Percentiles rank a stretch among this genome's conserved stretches.
phyloP scores from a whole-genome alignment of 2,113 vertebrate genomes.

The Pteruthius melanotis region DNA sequence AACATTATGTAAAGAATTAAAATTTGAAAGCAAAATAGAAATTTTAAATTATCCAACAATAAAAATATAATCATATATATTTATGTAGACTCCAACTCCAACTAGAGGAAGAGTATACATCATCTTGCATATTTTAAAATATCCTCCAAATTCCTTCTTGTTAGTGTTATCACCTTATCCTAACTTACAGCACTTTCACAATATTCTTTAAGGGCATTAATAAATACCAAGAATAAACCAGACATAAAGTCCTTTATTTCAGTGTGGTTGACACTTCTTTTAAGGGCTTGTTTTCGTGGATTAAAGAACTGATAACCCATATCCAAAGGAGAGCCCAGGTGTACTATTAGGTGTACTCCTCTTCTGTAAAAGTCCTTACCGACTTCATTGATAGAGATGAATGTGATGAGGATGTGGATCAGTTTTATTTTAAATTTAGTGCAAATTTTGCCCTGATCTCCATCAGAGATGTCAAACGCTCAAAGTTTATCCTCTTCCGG shows the following conservation, averaged over 20 bases:
- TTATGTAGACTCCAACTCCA: slow-evolving; percentile 20
- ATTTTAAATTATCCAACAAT: slow-evolving; percentile 7
- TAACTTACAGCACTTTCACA: background rate
- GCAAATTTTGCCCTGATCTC: background rate
- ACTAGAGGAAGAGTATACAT: slow-evolving; percentile 12
- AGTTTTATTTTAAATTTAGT: background rate
- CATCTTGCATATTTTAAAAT: slow-evolving; percentile 47
- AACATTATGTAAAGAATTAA: background rate
- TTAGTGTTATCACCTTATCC: background rate
- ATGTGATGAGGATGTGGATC: background rate
- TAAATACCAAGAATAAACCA: background rate
- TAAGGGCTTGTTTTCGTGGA: background rate
- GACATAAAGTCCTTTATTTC: background rate
- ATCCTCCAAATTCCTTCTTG: slow-evolving; percentile 19
- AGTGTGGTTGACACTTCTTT: background rate
- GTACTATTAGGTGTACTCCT: background rate
- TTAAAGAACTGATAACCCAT: background rate
- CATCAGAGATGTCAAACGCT: background rate
- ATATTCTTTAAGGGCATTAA: background rate
- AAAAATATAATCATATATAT: slow-evolving; percentile 53
- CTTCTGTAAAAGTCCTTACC: background rate
- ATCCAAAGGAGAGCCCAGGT: background rate
- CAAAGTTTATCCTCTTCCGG: background rate
- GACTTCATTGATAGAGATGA: background rate
- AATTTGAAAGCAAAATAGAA: slow-evolving; percentile 30